Evolutionary conservation across 2,113 vertebrate species (phyloP).

Genomic region (Centropus bengalensis): DNA sequence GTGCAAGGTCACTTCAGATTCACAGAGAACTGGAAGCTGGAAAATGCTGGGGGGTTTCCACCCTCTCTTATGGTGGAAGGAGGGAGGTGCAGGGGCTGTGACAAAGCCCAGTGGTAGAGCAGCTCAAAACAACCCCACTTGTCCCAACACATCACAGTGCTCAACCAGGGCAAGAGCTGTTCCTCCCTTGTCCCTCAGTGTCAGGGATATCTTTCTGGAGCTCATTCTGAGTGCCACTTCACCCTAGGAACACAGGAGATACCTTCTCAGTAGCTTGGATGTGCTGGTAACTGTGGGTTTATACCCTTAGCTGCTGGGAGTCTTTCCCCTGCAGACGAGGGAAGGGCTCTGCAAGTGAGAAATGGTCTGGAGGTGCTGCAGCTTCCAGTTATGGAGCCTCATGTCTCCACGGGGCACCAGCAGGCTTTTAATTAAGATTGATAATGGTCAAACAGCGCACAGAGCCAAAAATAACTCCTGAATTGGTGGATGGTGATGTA

Average conservation of each 20-base stretch:
- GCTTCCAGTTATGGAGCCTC: neutral
- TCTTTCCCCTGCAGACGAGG: neutral
- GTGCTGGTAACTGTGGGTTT: neutral
- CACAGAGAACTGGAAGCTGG: neutral
- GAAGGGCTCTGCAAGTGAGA: neutral
- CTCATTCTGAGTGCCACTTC: neutral
- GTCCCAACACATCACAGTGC: neutral
- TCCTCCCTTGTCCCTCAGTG: neutral
- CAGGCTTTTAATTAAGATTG: neutral
- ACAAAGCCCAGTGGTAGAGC: neutral
- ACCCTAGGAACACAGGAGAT: neutral
- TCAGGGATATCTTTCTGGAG: neutral
- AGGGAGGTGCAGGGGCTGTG: neutral
- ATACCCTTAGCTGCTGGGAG: neutral
- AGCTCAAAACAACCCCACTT: neutral
- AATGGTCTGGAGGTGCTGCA: neutral
- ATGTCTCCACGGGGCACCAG: neutral
- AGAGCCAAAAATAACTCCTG: neutral
- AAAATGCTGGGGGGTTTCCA: neutral
- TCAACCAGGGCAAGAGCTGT: neutral
- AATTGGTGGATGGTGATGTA: neutral
- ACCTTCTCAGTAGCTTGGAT: neutral
- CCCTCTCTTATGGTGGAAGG: rapidly evolving
- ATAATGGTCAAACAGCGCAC: neutral
- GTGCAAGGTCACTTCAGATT: neutral